phyloP scores from a whole-genome alignment of 2,888 invertebrate species.

The Eilema sororculum region DNA sequence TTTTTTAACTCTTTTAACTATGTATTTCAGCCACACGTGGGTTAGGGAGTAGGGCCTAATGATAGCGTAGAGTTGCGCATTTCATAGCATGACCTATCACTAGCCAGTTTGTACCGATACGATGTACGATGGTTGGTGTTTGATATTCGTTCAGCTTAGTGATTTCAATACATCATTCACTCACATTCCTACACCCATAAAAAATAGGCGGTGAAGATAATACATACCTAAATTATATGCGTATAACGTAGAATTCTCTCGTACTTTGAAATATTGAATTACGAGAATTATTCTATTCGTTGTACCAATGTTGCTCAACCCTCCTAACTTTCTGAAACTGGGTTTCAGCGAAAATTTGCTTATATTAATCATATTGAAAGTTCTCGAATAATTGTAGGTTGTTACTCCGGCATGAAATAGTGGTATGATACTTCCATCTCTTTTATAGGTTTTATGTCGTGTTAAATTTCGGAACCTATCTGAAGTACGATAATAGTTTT shows the following conservation, averaged over 20 bases:
- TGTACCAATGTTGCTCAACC: conserved; percentile 31
- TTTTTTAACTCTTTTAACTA: too few species aligned
- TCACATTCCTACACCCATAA: too few species aligned
- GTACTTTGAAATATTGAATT: conserved; percentile 79
- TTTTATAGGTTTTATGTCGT: conserved; percentile 62
- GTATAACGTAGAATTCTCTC: conserved; percentile 76
- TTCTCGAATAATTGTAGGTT: conserved; percentile 67
- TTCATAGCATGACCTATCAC: too few species aligned
- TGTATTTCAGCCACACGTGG: too few species aligned
- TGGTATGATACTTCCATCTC: conserved; percentile 54
- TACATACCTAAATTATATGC: conserved; percentile 72
- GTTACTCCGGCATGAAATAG: conserved; percentile 66
- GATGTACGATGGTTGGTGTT: too few species aligned
- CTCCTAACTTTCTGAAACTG: conserved; percentile 49
- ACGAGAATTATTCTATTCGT: conserved; percentile 57
- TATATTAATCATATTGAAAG: conserved; percentile 69
- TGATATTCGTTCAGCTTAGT: background rate
- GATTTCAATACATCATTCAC: too few species aligned
- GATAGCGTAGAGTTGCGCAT: too few species aligned
- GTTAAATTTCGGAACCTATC: conserved; percentile 69
- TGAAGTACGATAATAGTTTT: conserved; percentile 68
- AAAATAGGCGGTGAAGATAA: background rate
- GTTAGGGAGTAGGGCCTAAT: too few species aligned
- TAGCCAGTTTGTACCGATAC: too few species aligned
- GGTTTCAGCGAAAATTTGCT: conserved; percentile 61